These are phyloP conservation scores for Rhinolophus sinicus DNA, from an alignment of 2,113 vertebrate genomes.

Conservation along the genomic window DNA sequence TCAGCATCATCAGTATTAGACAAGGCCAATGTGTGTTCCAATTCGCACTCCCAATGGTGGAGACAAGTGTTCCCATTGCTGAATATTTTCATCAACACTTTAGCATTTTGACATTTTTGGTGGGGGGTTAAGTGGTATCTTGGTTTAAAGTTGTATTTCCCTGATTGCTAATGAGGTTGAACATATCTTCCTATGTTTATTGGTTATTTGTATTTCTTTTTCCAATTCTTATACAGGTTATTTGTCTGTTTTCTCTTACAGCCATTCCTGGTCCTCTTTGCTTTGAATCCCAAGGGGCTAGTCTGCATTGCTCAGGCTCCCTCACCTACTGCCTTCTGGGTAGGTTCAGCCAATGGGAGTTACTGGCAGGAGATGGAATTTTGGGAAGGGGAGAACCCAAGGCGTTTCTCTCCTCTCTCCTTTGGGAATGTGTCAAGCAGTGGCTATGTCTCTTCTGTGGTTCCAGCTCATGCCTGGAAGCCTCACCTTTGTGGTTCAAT, in stretches of 20 bases:
- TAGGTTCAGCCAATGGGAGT: background rate
- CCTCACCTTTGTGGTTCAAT: background rate
- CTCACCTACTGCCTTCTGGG: background rate
- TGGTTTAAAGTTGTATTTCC: background rate
- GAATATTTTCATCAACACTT: background rate
- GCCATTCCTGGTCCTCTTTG: background rate
- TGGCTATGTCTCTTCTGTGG: background rate
- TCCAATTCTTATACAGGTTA: background rate
- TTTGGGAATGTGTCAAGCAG: background rate
- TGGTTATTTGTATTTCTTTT: background rate
- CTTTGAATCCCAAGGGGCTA: background rate
- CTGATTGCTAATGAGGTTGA: background rate
- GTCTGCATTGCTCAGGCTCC: background rate
- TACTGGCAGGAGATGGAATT: background rate
- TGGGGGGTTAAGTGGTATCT: background rate
- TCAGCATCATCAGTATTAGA: background rate
- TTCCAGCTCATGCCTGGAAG: background rate
- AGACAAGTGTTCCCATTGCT: background rate
- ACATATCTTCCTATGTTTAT: background rate
- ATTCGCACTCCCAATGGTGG: background rate
- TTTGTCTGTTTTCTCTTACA: conserved; percentile 18
- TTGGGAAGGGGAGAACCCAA: background rate
- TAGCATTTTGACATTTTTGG: conserved; percentile 27
- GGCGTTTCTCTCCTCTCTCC: background rate
- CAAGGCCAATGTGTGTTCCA: background rate